These are phyloP conservation scores for Hypselothyrea guttata DNA, from an alignment of 2,888 invertebrate species.

Conservation along the genomic window DNA sequence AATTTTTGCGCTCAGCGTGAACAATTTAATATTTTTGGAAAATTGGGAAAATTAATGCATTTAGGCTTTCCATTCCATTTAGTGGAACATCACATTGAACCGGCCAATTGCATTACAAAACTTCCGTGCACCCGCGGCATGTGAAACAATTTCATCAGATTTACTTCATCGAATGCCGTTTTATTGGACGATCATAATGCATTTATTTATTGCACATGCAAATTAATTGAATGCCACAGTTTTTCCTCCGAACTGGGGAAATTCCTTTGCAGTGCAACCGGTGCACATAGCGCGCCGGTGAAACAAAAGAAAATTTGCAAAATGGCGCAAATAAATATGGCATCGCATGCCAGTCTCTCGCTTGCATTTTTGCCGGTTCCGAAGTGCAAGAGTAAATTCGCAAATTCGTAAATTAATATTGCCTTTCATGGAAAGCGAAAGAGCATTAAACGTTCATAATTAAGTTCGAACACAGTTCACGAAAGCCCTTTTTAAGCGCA, in stretches of 20 bases:
- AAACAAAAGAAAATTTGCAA: constrained; percentile 9
- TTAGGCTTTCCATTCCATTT: constrained; percentile 13
- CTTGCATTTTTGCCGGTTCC: constrained; percentile 43
- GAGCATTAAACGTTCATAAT: constrained; percentile 31
- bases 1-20: no score
- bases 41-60: no score
- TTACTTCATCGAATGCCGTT: constrained; percentile 5
- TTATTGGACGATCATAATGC: constrained; percentile 26
- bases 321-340: constrained; percentile 43
- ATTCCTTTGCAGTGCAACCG: constrained; percentile 14
- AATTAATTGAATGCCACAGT: constrained; percentile 60
- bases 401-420: constrained; percentile 46
- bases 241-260: constrained; percentile 43
- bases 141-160: not conserved
- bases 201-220: constrained; percentile 37
- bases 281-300: no score
- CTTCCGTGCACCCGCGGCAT: constrained; percentile 9
- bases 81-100: not conserved
- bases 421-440: constrained; percentile 1
- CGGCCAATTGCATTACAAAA: constrained; percentile 10
- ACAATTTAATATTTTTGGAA: no score
- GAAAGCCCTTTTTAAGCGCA: constrained; percentile 15
- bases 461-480: constrained; percentile 21
- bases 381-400: constrained; percentile 40
- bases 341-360: constrained; percentile 32